These are phyloP conservation scores for Solenopsis fugax DNA, from an alignment of 1,140 invertebrate genomes.

Conservation along the genomic window DNA sequence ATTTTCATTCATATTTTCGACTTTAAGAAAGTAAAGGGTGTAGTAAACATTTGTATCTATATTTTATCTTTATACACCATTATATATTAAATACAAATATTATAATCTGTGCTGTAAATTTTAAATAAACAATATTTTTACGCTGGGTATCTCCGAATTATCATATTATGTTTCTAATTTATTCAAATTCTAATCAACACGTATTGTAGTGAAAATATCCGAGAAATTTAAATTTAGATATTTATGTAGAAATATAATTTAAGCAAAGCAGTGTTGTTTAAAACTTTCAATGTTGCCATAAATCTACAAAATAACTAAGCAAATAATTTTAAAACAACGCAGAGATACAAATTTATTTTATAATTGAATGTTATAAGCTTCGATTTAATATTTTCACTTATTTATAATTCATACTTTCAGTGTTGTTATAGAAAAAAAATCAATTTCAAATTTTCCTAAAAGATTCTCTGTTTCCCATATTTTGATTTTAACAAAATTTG, in stretches of 20 bases:
- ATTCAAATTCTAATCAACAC: not conserved
- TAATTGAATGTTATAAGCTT: not conserved
- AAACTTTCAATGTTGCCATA: not conserved
- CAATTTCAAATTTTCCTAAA: not conserved
- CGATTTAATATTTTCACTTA: not conserved
- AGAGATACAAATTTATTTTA: constrained; percentile 4
- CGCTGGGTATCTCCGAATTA: not conserved
- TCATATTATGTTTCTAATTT: not conserved
- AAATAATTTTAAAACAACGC: too few relatives aligned
- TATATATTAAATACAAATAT: not conserved
- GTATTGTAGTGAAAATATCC: not conserved
- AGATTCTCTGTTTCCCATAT: not conserved
- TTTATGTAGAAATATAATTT: not conserved
- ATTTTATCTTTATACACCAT: not conserved
- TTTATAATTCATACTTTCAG: not conserved
- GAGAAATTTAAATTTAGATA: constrained; percentile 3
- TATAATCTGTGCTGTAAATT: constrained; percentile 40
- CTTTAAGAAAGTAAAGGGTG: not conserved
- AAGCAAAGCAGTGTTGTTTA: not conserved
- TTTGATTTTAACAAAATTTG: constrained; percentile 17
- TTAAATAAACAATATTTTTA: constrained; percentile 7
- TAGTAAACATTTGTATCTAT: not conserved
- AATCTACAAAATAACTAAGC: not conserved
- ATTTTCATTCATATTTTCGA: constrained; percentile 25
- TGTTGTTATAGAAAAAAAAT: constrained; percentile 4